Percentiles rank a stretch among this genome's conserved stretches.
phyloP scores from a whole-genome alignment of 1,140 invertebrate species.

The Solenopsis fugax region DNA sequence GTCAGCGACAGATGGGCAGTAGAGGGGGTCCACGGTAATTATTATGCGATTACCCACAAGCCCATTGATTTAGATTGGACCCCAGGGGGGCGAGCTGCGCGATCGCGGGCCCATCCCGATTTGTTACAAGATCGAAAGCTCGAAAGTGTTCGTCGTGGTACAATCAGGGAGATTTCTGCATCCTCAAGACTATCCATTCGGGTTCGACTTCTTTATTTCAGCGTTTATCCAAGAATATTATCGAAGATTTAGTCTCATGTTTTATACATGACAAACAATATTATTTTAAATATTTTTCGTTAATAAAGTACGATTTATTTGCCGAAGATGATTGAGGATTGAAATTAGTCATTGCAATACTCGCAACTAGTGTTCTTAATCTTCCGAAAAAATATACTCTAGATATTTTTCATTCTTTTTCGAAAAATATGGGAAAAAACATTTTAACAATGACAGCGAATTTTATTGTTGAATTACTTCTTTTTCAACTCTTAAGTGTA shows the following conservation, averaged over 20 bases:
- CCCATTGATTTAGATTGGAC: constrained; percentile 86
- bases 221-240: not conserved
- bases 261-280: too few relatives aligned
- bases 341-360: not conserved
- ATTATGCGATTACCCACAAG: constrained; percentile 87
- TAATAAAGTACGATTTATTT: not conserved
- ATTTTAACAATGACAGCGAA: too few relatives aligned
- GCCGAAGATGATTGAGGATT: not conserved
- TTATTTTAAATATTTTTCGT: too few relatives aligned
- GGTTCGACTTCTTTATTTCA: not conserved
- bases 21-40: constrained; percentile 85
- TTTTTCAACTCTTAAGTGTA: too few relatives aligned
- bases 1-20: constrained; percentile 84
- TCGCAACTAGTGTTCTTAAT: too few relatives aligned
- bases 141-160: constrained; percentile 22
- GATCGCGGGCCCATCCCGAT: constrained; percentile 65
- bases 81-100: constrained; percentile 75
- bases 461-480: too few relatives aligned
- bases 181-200: not conserved
- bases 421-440: not conserved
- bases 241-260: too few relatives aligned
- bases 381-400: too few relatives aligned
- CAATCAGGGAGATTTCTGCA: not conserved
- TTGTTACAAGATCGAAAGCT: constrained; percentile 66
- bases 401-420: not conserved